A percentile compares a stretch with the other conserved stretches of the same genome.
phyloP scores from a whole-genome alignment of 2,113 vertebrate genomes.

The Nettapus auritus region DNA sequence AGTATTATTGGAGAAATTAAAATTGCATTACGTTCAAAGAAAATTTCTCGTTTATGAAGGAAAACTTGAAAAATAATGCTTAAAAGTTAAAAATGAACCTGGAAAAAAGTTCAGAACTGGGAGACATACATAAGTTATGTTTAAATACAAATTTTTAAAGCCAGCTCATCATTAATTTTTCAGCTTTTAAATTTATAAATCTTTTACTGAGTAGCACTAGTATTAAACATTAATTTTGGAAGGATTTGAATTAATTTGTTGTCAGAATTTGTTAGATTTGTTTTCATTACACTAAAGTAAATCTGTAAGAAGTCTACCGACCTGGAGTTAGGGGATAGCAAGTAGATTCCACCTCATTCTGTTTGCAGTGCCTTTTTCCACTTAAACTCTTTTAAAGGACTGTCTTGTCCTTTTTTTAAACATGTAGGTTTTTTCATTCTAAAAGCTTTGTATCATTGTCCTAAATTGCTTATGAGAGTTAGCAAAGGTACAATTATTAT shows the following conservation, averaged over 20 bases:
- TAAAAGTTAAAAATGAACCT: background rate
- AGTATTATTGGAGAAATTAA: background rate
- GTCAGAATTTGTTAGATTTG: background rate
- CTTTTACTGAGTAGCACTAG: background rate
- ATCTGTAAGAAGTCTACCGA: background rate
- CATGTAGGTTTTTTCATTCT: background rate
- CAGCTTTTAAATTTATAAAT: background rate
- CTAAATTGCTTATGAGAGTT: background rate
- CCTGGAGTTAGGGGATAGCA: background rate
- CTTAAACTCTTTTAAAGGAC: background rate
- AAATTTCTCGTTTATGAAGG: background rate
- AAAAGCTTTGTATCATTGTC: background rate
- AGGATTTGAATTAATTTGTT: background rate
- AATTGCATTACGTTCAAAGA: background rate
- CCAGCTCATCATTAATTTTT: background rate
- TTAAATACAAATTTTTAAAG: background rate
- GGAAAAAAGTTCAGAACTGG: background rate
- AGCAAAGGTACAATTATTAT: background rate
- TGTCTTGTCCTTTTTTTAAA: background rate
- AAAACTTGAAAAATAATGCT: background rate
- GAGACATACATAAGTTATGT: background rate
- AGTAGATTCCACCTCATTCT: background rate
- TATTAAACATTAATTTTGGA: background rate
- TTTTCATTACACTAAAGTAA: background rate
- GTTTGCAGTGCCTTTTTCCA: background rate